Conservation (phyloP, 2,113 vertebrate genomes). For the Kryptolebias marmoratus region DNA sequence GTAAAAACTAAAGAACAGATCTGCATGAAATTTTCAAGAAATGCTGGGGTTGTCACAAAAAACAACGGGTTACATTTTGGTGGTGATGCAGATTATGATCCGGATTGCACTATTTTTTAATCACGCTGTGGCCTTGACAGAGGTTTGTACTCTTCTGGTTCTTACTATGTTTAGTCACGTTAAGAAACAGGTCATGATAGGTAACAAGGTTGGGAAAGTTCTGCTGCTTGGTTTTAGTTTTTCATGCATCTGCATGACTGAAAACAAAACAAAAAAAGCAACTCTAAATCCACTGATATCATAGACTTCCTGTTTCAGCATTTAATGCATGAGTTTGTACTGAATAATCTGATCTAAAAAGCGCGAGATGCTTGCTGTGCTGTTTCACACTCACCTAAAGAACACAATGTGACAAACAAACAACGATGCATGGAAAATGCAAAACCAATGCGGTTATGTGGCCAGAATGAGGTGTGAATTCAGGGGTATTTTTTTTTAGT, state of each 20-base stretch:
- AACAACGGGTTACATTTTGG: too few species aligned
- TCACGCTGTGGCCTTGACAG: too few species aligned
- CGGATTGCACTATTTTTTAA: too few species aligned
- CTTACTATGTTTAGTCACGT: neutral
- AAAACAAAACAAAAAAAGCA: neutral
- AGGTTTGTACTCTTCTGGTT: neutral
- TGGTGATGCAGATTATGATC: too few species aligned
- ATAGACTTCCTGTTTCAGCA: neutral
- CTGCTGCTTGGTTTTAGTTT: neutral
- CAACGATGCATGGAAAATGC: slow-evolving; percentile 23
- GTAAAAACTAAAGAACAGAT: too few species aligned
- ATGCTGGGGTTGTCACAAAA: too few species aligned
- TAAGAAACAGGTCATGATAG: neutral
- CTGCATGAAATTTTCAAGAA: too few species aligned
- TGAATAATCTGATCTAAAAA: neutral
- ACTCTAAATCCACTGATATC: neutral
- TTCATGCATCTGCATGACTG: neutral
- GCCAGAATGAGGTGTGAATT: slow-evolving; percentile 24
- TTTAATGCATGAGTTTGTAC: neutral
- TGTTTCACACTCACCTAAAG: neutral
- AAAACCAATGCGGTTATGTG: slow-evolving; percentile 21
- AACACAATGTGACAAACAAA: neutral
- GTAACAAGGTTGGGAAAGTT: neutral
- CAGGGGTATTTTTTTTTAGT: neutral
- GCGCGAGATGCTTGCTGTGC: neutral